Conservation (phyloP, 2,888 invertebrate species). For the Drosophila diplacantha region DNA sequence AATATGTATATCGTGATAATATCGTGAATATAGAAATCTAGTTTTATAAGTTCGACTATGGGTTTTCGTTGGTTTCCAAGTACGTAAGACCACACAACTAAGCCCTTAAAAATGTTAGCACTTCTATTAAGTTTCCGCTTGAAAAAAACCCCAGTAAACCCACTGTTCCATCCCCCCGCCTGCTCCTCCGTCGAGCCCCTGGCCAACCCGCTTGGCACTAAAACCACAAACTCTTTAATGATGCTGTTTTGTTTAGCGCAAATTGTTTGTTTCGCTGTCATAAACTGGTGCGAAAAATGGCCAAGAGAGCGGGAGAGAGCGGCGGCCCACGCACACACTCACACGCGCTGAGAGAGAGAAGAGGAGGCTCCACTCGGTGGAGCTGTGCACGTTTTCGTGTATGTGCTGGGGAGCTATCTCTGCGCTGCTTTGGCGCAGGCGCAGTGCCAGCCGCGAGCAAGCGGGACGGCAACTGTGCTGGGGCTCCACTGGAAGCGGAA, state of each 20-base stretch:
- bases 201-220: constrained; percentile 56
- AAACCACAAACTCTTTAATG: constrained; percentile 75
- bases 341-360: constrained; percentile 9
- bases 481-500: constrained; percentile 57
- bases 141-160: not conserved
- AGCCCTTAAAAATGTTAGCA: not conserved
- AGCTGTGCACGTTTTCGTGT: constrained; percentile 59
- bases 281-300: constrained; percentile 74
- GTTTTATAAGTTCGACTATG: too few relatives aligned
- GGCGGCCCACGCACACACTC: constrained; percentile 21
- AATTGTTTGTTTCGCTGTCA: constrained; percentile 75
- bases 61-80: not conserved
- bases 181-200: constrained; percentile 21
- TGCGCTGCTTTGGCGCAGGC: constrained; percentile 67
- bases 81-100: not conserved
- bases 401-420: constrained; percentile 30
- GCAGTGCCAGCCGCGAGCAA: constrained; percentile 36
- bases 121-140: not conserved
- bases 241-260: constrained; percentile 75
- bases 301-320: constrained; percentile 43
- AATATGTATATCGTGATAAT: not conserved
- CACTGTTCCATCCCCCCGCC: constrained; percentile 28
- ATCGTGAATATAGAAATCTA: not conserved
- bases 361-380: constrained; percentile 28
- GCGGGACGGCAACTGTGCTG: constrained; percentile 41